Conservation (phyloP, 2,113 vertebrate species). For the Myocastor coypus region DNA sequence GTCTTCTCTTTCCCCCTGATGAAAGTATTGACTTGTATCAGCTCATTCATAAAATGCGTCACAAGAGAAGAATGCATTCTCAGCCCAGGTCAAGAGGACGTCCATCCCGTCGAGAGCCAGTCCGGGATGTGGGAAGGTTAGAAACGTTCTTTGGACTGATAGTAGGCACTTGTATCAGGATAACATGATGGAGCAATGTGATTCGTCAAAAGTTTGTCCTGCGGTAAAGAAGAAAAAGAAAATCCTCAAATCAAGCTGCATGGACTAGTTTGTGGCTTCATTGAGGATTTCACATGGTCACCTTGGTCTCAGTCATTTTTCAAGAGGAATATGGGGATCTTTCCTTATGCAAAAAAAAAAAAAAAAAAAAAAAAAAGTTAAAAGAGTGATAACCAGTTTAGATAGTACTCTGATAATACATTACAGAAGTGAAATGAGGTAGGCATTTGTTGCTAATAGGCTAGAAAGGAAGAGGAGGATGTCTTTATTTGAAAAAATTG, state of each 20-base stretch:
- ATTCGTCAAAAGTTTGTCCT: constrained; percentile 92
- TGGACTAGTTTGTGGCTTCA: constrained; percentile 94
- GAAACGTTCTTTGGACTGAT: constrained; percentile 98
- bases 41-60: constrained; percentile 97
- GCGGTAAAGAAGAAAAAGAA: constrained; percentile 93
- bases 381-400: constrained; percentile 84
- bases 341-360: constrained; percentile 88
- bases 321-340: constrained; percentile 91
- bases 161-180: constrained; percentile 93
- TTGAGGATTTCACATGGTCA: constrained; percentile 93
- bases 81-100: constrained; percentile 96
- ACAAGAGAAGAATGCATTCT: constrained; percentile 97
- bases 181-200: constrained; percentile 94
- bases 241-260: constrained; percentile 96
- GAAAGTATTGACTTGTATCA: constrained; percentile 99
- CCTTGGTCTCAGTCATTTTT: constrained; percentile 88
- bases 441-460: constrained; percentile 86
- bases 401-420: constrained; percentile 83
- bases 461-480: constrained; percentile 87
- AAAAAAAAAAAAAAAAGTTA: constrained; percentile 82
- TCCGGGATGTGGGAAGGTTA: constrained; percentile 99
- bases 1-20: constrained; percentile 96
- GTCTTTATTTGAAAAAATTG: constrained; percentile 90
- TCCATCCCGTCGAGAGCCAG: constrained; percentile 93
- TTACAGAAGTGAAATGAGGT: constrained; percentile 85